Conservation (phyloP, 2,113 vertebrate genomes). For the Bambusicola thoracicus region DNA sequence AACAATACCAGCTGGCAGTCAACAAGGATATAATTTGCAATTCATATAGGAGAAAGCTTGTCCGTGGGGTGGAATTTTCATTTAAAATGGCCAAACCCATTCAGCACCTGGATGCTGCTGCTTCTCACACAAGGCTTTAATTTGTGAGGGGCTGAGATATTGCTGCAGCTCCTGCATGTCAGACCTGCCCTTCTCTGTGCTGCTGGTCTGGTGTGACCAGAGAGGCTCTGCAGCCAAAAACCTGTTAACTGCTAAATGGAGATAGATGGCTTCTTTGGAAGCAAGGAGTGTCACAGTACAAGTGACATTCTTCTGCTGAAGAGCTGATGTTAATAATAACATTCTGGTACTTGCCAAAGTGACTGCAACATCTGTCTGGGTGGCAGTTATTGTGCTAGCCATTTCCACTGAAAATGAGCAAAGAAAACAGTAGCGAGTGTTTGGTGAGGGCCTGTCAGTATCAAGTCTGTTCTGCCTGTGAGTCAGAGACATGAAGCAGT, state of each 20-base stretch:
- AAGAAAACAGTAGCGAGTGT: neutral
- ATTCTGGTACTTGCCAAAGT: neutral
- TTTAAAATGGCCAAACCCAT: neutral
- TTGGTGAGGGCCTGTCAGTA: neutral
- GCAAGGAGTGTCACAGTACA: neutral
- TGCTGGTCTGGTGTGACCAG: accelerated
- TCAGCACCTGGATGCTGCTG: neutral
- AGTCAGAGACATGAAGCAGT: neutral
- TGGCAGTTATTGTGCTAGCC: neutral
- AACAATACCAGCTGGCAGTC: constrained; percentile 59
- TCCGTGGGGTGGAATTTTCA: constrained; percentile 12
- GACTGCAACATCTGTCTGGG: neutral
- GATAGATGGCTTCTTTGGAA: neutral
- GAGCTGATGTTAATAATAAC: neutral
- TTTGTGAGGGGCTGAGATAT: accelerated
- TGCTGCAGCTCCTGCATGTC: neutral
- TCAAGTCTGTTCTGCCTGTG: neutral
- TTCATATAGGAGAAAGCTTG: neutral
- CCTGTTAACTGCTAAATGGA: accelerated
- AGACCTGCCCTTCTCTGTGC: neutral
- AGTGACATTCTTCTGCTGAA: neutral
- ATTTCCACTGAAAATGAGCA: neutral
- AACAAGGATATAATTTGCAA: constrained; percentile 40
- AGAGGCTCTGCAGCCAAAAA: neutral
- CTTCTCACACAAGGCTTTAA: neutral